Percentiles rank a stretch among this genome's conserved stretches.
Conservation (phyloP, 1,140 invertebrate species). For the Drosophila littoralis region DNA sequence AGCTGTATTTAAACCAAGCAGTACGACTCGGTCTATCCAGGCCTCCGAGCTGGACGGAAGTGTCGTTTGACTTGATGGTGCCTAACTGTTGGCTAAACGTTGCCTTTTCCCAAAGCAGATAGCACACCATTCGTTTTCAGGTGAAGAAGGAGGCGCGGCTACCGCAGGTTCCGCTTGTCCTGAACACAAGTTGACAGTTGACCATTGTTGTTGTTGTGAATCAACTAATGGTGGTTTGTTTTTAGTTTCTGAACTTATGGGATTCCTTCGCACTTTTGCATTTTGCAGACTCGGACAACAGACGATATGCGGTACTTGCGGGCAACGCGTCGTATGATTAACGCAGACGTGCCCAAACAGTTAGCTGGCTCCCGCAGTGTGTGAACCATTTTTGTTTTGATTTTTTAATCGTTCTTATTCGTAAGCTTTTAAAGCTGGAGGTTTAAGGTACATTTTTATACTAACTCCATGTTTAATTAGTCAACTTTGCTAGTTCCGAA, state of each 20-base stretch:
- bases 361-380: background rate
- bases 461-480: too few relatives aligned
- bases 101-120: conserved; percentile 32
- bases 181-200: conserved; percentile 3
- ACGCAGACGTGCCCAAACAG: conserved; percentile 16
- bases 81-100: conserved; percentile 41
- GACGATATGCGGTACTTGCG: conserved; percentile 46
- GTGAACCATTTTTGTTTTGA: conserved; percentile 8
- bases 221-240: conserved; percentile 66
- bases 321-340: conserved; percentile 64
- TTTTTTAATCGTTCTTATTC: conserved; percentile 12
- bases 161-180: background rate
- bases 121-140: conserved; percentile 2
- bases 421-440: too few relatives aligned
- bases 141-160: background rate
- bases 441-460: too few relatives aligned
- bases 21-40: background rate
- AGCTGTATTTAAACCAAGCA: background rate
- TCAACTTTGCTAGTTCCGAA: background rate
- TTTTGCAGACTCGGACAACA: conserved; percentile 32
- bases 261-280: conserved; percentile 55
- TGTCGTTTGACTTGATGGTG: conserved; percentile 64
- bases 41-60: conserved; percentile 48
- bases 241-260: conserved; percentile 44
- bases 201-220: conserved; percentile 55